Percentiles rank a stretch among this genome's conserved stretches.
Conservation (phyloP, 2,113 vertebrate species). For the Ammodytes dubius region DNA sequence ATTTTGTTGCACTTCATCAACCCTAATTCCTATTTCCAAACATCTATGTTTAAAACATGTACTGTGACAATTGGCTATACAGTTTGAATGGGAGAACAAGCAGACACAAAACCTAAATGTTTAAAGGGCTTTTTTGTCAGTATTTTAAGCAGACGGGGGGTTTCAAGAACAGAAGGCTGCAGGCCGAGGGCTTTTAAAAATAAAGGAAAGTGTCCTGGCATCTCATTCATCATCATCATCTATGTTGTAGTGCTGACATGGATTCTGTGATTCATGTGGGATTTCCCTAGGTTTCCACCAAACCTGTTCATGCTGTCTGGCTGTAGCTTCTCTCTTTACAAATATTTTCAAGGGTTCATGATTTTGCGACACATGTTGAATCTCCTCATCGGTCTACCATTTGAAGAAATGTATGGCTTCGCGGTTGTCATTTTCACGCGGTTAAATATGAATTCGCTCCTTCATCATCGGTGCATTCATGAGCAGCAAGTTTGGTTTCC, state of each 20-base stretch:
- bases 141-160: not conserved
- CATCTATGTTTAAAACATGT: not conserved
- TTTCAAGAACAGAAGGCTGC: constrained; percentile 24
- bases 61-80: not conserved
- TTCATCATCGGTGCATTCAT: not conserved
- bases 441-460: constrained; percentile 1
- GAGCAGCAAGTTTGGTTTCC: constrained; percentile 36
- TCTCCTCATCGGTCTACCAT: not conserved
- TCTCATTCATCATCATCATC: constrained; percentile 7
- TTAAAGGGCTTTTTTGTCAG: not conserved
- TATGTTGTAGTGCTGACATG: constrained; percentile 1
- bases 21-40: not conserved
- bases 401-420: constrained; percentile 6
- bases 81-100: not conserved
- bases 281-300: constrained; percentile 60
- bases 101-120: not conserved
- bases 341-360: not conserved
- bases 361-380: not conserved
- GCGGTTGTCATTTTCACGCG: constrained; percentile 1
- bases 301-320: constrained; percentile 8
- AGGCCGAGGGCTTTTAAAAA: not conserved
- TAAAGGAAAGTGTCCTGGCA: constrained; percentile 32
- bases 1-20: not conserved
- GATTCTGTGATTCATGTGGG: constrained; percentile 61
- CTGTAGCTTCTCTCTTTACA: not conserved